Evolutionary conservation across 2,797 vertebrate genomes (phyloP).

Genomic region (Rachycentron canadum): DNA sequence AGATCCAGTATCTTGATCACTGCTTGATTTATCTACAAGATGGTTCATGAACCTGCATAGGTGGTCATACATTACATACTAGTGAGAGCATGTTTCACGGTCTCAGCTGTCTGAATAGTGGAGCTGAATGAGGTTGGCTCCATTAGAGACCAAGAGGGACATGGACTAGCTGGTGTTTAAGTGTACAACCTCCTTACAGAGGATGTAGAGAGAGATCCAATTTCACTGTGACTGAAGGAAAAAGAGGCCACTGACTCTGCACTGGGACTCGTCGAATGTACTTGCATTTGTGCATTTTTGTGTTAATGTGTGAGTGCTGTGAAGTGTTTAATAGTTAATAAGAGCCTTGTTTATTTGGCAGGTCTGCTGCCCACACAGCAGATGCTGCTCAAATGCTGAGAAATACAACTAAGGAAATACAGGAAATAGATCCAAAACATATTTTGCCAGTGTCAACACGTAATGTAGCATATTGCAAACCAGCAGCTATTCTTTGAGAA

Average conservation of each 20-base stretch:
- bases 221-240: constrained; percentile 77
- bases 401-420: constrained; percentile 58
- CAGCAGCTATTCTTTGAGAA: not conserved
- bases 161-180: constrained; percentile 43
- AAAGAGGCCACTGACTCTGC: constrained; percentile 68
- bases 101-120: constrained; percentile 36
- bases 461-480: not conserved
- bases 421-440: constrained; percentile 53
- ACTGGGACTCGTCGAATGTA: constrained; percentile 52
- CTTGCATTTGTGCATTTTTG: constrained; percentile 62
- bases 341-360: constrained; percentile 82
- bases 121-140: constrained; percentile 63
- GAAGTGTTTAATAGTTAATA: constrained; percentile 84
- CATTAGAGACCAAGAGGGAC: constrained; percentile 46
- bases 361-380: constrained; percentile 78
- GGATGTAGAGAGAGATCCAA: constrained; percentile 64
- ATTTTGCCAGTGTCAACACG: constrained; percentile 35
- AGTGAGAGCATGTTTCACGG: constrained; percentile 24
- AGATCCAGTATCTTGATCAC: not conserved
- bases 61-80: not conserved
- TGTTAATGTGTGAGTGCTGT: constrained; percentile 46
- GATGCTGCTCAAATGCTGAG: constrained; percentile 72
- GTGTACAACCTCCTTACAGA: constrained; percentile 54
- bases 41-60: not conserved
- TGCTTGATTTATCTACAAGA: constrained; percentile 7